Evolutionary conservation across 2,888 invertebrate genomes (phyloP).

Genomic region (Tiliacea citrago): DNA sequence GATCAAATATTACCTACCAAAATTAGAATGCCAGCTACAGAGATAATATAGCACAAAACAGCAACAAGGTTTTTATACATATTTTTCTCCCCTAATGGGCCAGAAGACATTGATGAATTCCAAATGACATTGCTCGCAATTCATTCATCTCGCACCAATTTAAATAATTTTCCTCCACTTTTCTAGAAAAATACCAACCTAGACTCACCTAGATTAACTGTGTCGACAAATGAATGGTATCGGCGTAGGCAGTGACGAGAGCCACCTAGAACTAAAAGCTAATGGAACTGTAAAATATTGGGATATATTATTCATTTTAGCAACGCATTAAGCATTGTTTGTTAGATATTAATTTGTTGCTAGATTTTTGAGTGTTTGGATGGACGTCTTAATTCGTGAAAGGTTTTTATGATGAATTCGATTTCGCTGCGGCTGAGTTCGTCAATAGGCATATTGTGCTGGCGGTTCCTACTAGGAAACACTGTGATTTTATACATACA

Average conservation of each 20-base stretch:
- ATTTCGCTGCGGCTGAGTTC: neutral
- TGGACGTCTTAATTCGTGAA: slow-evolving; percentile 20
- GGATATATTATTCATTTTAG: slow-evolving; percentile 68
- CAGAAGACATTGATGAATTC: slow-evolving; percentile 19
- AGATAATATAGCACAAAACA: neutral
- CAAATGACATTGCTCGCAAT: slow-evolving; percentile 28
- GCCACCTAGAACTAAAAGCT: slow-evolving; percentile 73
- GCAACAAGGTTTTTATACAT: neutral
- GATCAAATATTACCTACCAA: neutral
- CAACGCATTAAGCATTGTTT: slow-evolving; percentile 64
- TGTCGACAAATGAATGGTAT: slow-evolving; percentile 62
- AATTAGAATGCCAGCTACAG: neutral
- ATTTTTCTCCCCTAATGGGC: neutral
- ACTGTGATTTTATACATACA: neutral
- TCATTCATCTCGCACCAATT: slow-evolving; percentile 28
- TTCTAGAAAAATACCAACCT: slow-evolving; percentile 34
- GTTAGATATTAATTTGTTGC: slow-evolving; percentile 45
- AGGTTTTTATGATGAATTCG: neutral
- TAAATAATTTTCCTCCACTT: slow-evolving; percentile 10
- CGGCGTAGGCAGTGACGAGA: slow-evolving; percentile 72
- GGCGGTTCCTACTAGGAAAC: neutral
- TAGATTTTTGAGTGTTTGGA: slow-evolving; percentile 15
- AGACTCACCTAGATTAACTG: slow-evolving; percentile 46
- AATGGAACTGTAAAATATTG: slow-evolving; percentile 74
- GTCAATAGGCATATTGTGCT: neutral